Base-by-base conservation (phyloP, 92 coral and sea anemone genomes). In the Paragorgia papillata region DNA sequence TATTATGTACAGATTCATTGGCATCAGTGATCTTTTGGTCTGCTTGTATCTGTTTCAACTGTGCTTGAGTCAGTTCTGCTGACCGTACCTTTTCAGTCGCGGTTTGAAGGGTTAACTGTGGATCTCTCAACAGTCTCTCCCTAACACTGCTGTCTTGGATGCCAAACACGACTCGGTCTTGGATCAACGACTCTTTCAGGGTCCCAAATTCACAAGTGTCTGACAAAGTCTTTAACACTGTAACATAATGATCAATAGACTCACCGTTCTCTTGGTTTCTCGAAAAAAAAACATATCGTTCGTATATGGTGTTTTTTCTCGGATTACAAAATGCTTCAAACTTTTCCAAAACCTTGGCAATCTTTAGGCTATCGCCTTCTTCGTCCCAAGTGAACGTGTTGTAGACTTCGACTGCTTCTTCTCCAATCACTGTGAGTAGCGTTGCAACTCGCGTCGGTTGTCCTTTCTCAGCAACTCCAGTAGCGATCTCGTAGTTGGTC, bases 121-220 rank as follows among this genome's bases (percentile, higher is more conserved):
- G 79, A 28, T 85, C 76, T 79, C 89, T 81, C 62, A 85, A 80
- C 12, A 85, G 63, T 31, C 85, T 35, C 70, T 80, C 85, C 54
- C 89, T 62, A 48, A 74, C 81, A 19, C 65, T n/a, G 81, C 57
- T 70, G 69, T 80, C 79, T 57, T 40, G 76, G 35, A 74, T 75
- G 6, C 84, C 84, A 62, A 82, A 73, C 30, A 79, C 84, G 55
- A 79, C 66, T 54, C 88, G 80, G 53, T n/a, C n/a, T n/a, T n/a
- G n/a, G n/a, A n/a, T 73, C 31, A 85, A 77, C 64, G 75, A 81
- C 80, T 81, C 85, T 81, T 81, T 81, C 85, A 81, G 29, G n/a
- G n/a, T n/a, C n/a, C n/a, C n/a, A n/a, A n/a, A n/a, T n/a, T n/a
- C n/a, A n/a, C n/a, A n/a, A n/a, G 85, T 62, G 74, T 73, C 46